Conservation (phyloP, 2,113 vertebrate species). For the Misgurnus mizolepis region DNA sequence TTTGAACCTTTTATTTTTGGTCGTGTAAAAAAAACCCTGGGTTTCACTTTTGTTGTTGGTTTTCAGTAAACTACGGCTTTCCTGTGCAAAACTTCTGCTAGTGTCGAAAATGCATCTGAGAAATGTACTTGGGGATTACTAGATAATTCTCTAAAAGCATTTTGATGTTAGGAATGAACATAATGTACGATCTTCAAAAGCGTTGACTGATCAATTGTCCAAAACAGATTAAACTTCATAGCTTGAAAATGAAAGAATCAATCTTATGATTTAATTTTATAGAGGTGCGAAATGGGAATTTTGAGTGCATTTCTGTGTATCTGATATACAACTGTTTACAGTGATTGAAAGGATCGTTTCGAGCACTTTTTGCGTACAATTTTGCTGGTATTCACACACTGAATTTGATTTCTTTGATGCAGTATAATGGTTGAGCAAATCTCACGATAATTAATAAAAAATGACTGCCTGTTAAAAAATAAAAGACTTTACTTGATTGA, state of each 20-base stretch:
- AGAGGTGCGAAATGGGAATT: slow-evolving; percentile 43
- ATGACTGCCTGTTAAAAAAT: slow-evolving; percentile 4
- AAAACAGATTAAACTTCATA: slow-evolving; percentile 54
- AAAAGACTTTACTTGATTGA: slow-evolving; percentile 2
- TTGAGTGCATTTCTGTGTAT: slow-evolving; percentile 68
- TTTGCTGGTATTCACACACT: background rate
- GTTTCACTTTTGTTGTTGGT: background rate
- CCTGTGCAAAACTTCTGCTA: background rate
- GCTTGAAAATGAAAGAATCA: slow-evolving; percentile 60
- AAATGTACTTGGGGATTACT: slow-evolving; percentile 54
- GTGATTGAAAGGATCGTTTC: slow-evolving; percentile 66
- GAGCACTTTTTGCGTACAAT: slow-evolving; percentile 50
- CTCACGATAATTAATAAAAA: slow-evolving; percentile 21
- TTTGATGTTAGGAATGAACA: slow-evolving; percentile 59
- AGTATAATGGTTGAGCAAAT: background rate
- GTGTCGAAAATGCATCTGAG: slow-evolving; percentile 27
- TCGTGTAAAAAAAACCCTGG: too few species aligned
- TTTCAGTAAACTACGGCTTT: background rate
- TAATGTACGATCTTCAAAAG: slow-evolving; percentile 63
- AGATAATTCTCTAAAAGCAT: slow-evolving; percentile 64
- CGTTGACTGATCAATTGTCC: slow-evolving; percentile 66
- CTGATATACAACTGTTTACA: slow-evolving; percentile 55
- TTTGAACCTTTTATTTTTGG: too few species aligned
- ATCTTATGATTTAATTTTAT: slow-evolving; percentile 60
- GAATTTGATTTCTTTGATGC: background rate